These are phyloP conservation scores for Psettodes erumei DNA, from an alignment of 2,113 vertebrate species.

Conservation along the genomic window DNA sequence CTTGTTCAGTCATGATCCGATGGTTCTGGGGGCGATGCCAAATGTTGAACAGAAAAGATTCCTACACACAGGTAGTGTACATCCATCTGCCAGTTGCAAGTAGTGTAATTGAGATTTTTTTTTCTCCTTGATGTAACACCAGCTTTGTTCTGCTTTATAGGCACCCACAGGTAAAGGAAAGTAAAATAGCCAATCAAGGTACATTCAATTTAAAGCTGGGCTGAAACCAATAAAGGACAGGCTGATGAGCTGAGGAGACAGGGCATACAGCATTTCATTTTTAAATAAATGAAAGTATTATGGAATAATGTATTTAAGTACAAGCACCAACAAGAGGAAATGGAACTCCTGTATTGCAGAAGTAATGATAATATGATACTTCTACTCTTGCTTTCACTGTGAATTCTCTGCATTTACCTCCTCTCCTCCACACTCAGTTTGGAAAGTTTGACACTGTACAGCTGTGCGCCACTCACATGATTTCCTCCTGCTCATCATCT, in stretches of 20 bases:
- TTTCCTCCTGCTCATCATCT: conserved; percentile 44
- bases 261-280: no score
- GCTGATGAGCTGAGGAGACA: no score
- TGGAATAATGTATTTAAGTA: neutral
- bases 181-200: no score
- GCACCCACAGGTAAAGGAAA: neutral
- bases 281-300: neutral
- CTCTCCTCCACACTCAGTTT: conserved; percentile 6
- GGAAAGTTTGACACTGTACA: conserved; percentile 56
- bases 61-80: conserved; percentile 21
- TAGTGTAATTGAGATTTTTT: neutral
- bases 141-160: neutral
- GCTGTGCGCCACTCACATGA: conserved; percentile 52
- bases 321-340: neutral
- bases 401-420: neutral
- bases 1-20: conserved; percentile 4
- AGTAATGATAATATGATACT: neutral
- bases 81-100: conserved; percentile 11
- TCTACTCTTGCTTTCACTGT: neutral
- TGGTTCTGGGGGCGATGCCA: conserved; percentile 14
- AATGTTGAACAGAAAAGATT: conserved; percentile 6
- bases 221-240: no score
- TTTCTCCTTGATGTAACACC: neutral
- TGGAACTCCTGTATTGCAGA: neutral
- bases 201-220: no score